phyloP scores from a whole-genome alignment of 35 echinoderm and acorn worm genomes.

The Anneissia japonica region DNA sequence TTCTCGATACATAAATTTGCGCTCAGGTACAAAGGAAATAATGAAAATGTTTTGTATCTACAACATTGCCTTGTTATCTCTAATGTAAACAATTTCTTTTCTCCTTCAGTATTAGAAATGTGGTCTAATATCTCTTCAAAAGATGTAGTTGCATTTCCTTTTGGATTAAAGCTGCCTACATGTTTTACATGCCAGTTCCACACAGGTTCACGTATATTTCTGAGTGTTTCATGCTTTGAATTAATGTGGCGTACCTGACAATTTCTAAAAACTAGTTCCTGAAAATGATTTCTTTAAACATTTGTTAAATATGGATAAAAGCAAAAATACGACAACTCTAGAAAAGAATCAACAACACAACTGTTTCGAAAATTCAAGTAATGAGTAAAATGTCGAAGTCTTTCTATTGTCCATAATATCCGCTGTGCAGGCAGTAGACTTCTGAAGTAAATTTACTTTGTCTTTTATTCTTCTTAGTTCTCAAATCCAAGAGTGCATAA shows the following conservation, averaged over 20 bases:
- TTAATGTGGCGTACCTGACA: background rate
- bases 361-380: background rate
- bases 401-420: too few species aligned
- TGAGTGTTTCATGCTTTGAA: background rate
- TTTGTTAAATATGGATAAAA: background rate
- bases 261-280: background rate
- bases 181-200: background rate
- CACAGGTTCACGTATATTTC: background rate
- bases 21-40: background rate
- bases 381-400: slow-evolving; percentile 8
- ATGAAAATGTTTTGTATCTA: background rate
- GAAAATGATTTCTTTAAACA: background rate
- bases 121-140: slow-evolving; percentile 25
- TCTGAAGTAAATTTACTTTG: too few species aligned
- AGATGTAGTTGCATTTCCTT: background rate
- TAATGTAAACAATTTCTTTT: slow-evolving; percentile 2
- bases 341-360: slow-evolving; percentile 12
- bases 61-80: background rate
- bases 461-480: too few species aligned
- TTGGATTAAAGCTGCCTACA: background rate
- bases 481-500: too few species aligned
- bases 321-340: slow-evolving; percentile 12
- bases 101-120: background rate
- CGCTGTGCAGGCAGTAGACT: too few species aligned
- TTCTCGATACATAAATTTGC: too few species aligned